Evolutionary conservation across 2,797 vertebrate genomes (phyloP).

Genomic region (Sus cebifrons): DNA sequence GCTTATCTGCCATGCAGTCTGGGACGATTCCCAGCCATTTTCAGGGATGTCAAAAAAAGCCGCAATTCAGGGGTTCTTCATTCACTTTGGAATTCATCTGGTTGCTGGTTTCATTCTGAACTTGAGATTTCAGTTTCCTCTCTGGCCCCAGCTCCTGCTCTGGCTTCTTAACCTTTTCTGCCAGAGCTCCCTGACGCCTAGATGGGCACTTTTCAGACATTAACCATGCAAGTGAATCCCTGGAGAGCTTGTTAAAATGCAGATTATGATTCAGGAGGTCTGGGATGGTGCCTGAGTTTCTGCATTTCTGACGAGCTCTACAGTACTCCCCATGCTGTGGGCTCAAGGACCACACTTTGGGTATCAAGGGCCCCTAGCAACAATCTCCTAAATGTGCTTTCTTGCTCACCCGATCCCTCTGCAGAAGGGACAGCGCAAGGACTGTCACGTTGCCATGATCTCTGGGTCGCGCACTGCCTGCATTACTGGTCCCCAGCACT

Average conservation of each 20-base stretch:
- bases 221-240: background rate
- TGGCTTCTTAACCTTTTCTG: slow-evolving; percentile 53
- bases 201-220: background rate
- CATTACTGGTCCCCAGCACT: background rate
- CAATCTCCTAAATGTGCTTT: background rate
- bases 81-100: background rate
- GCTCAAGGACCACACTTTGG: background rate
- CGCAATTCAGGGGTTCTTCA: background rate
- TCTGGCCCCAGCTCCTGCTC: background rate
- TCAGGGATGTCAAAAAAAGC: background rate
- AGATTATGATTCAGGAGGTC: slow-evolving; percentile 34
- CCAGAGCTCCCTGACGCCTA: background rate
- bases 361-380: slow-evolving; percentile 26
- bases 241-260: slow-evolving; percentile 26
- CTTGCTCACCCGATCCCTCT: slow-evolving; percentile 13
- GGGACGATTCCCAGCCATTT: background rate
- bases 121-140: background rate
- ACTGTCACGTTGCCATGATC: background rate
- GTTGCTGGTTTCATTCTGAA: slow-evolving; percentile 44
- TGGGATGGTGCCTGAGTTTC: background rate
- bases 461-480: background rate
- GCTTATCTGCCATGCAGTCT: background rate
- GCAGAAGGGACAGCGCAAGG: background rate
- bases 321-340: background rate
- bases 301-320: slow-evolving; percentile 19